These are phyloP conservation scores for Orius insidiosus DNA, from an alignment of 1,140 invertebrate species.

Conservation along the genomic window DNA sequence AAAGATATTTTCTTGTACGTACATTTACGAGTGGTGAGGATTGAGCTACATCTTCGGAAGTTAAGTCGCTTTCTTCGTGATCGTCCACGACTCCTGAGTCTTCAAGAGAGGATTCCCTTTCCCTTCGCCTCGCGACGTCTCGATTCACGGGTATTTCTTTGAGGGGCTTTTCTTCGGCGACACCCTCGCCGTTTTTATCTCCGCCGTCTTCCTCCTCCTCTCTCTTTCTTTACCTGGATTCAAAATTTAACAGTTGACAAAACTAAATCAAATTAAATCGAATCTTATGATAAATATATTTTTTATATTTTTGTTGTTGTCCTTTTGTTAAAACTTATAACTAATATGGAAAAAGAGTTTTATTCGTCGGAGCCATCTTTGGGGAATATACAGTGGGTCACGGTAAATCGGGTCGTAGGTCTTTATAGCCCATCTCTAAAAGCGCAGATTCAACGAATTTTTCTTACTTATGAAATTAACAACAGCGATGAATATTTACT, in stretches of 20 bases:
- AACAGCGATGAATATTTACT: too few relatives aligned
- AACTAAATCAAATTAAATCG: too few relatives aligned
- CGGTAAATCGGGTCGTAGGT: too few relatives aligned
- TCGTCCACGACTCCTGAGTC: constrained; percentile 29
- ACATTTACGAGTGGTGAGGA: constrained; percentile 12
- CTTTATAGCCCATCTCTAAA: too few relatives aligned
- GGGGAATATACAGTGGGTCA: too few relatives aligned
- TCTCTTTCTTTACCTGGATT: not conserved
- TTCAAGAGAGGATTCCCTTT: constrained; percentile 59
- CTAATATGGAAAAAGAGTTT: too few relatives aligned
- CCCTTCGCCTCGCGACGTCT: not conserved
- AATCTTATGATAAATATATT: too few relatives aligned
- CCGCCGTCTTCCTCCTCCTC: constrained; percentile 7
- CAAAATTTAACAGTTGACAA: not conserved
- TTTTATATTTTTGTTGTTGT: too few relatives aligned
- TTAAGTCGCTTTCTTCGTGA: constrained; percentile 43
- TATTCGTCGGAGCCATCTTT: too few relatives aligned
- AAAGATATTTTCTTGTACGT: not conserved
- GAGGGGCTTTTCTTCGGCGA: not conserved
- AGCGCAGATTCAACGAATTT: too few relatives aligned
- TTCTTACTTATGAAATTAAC: too few relatives aligned
- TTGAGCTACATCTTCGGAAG: constrained; percentile 31
- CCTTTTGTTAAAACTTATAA: too few relatives aligned
- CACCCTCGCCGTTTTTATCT: not conserved
- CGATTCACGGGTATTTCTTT: not conserved